phyloP scores from a whole-genome alignment of 1,140 invertebrate species.

The Caenorhabditis remanei region DNA sequence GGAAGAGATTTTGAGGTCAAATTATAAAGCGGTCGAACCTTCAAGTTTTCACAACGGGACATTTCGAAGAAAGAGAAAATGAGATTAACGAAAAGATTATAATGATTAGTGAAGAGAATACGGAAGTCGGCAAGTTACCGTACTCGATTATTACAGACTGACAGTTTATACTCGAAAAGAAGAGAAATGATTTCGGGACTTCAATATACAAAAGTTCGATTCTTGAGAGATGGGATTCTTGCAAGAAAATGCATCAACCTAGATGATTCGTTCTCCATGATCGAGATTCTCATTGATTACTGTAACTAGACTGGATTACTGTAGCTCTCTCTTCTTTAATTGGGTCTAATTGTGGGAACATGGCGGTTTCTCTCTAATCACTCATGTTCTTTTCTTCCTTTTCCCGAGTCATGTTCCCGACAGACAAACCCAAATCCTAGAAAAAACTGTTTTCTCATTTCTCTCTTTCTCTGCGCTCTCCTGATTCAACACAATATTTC shows the following conservation, averaged over 20 bases:
- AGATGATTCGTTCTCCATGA: too few species aligned
- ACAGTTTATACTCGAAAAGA: too few species aligned
- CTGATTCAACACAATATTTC: not conserved
- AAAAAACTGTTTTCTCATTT: conserved; percentile 12
- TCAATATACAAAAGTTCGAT: too few species aligned
- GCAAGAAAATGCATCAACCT: too few species aligned
- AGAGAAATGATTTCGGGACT: too few species aligned
- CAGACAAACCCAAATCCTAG: conserved; percentile 27
- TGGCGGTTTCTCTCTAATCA: conserved; percentile 23
- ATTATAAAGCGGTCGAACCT: not conserved
- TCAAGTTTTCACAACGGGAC: conserved; percentile 7
- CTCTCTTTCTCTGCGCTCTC: not conserved
- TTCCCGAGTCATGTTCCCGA: not conserved
- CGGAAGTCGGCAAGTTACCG: not conserved
- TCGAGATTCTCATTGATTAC: too few species aligned
- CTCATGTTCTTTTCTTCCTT: conserved; percentile 9
- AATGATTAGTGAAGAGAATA: conserved; percentile 8
- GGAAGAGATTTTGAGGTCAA: conserved; percentile 41
- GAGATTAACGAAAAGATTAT: conserved; percentile 3
- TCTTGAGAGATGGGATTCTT: too few species aligned
- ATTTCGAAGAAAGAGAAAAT: not conserved
- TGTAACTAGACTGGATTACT: not conserved
- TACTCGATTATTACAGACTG: too few species aligned
- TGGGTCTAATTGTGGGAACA: not conserved
- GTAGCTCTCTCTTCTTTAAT: not conserved